phyloP scores from a whole-genome alignment of 2,888 invertebrate genomes.

The Diloba caeruleocephala region DNA sequence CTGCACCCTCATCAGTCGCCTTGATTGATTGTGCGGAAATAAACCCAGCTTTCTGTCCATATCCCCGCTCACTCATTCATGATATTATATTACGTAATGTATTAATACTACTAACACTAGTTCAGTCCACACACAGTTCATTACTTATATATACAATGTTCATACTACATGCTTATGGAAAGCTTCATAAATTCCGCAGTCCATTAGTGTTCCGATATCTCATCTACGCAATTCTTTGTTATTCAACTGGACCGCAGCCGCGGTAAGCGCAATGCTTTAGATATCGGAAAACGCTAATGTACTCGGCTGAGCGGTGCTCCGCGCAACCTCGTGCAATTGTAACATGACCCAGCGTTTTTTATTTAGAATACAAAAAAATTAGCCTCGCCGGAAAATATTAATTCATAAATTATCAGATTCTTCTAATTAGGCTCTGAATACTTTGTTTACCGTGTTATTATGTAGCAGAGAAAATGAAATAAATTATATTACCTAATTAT shows the following conservation, averaged over 20 bases:
- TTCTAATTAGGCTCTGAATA: conserved; percentile 40
- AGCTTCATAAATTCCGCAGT: conserved; percentile 79
- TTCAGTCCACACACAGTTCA: conserved; percentile 37
- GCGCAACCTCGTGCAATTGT: conserved; percentile 59
- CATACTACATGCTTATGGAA: conserved; percentile 65
- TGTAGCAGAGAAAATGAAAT: conserved; percentile 21
- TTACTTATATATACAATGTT: conserved; percentile 50
- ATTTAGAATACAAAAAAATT: conserved; percentile 41
- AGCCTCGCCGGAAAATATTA: conserved; percentile 36
- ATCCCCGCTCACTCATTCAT: conserved; percentile 59
- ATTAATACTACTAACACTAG: conserved; percentile 39
- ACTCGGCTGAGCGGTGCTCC: conserved; percentile 65
- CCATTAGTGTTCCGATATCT: conserved; percentile 84
- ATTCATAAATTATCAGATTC: conserved; percentile 43
- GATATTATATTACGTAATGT: conserved; percentile 43
- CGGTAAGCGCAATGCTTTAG: conserved; percentile 80
- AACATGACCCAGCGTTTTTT: conserved; percentile 53
- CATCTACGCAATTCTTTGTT: conserved; percentile 85
- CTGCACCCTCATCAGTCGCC: conserved; percentile 76
- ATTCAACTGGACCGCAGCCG: conserved; percentile 79
- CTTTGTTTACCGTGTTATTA: conserved; percentile 32
- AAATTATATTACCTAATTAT: conserved; percentile 24
- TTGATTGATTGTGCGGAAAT: conserved; percentile 85
- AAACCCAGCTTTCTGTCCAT: conserved; percentile 69
- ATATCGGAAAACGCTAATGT: conserved; percentile 87